These are phyloP conservation scores for Odocoileus virginianus DNA, from an alignment of 2,113 vertebrate genomes.

Conservation along the genomic window DNA sequence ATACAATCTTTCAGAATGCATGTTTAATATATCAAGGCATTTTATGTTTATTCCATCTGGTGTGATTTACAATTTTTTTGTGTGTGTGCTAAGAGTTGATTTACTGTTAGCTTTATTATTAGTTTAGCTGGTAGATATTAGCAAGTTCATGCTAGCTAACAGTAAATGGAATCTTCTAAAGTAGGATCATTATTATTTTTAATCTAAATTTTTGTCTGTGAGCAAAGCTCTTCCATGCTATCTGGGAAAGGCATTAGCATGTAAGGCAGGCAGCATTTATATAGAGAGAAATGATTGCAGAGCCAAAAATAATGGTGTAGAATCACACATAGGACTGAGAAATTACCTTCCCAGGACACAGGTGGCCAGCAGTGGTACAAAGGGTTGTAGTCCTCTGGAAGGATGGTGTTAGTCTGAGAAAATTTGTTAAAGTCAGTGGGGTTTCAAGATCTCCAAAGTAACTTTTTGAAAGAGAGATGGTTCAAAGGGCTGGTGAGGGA, in stretches of 20 bases:
- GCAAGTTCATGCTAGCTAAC: background rate
- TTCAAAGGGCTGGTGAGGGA: background rate
- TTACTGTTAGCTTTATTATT: background rate
- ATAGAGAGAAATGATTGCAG: background rate
- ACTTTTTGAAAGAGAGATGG: background rate
- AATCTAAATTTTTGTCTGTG: background rate
- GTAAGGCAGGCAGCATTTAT: background rate
- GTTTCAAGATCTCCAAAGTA: background rate
- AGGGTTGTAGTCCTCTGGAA: background rate
- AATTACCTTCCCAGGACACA: background rate
- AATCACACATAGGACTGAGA: background rate
- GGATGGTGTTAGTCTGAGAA: background rate
- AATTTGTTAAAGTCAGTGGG: background rate
- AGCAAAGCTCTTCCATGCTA: background rate
- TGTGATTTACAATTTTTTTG: background rate
- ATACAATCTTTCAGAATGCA: background rate
- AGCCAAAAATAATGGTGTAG: background rate
- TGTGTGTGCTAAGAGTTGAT: background rate
- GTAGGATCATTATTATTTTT: background rate
- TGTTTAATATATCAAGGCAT: background rate
- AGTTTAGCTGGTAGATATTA: background rate
- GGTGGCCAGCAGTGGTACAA: accelerated
- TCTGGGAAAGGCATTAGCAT: background rate
- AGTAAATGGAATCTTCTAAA: background rate
- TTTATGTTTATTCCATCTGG: background rate